Conservation (phyloP, 2,113 vertebrate genomes). For the Numenius arquata region DNA sequence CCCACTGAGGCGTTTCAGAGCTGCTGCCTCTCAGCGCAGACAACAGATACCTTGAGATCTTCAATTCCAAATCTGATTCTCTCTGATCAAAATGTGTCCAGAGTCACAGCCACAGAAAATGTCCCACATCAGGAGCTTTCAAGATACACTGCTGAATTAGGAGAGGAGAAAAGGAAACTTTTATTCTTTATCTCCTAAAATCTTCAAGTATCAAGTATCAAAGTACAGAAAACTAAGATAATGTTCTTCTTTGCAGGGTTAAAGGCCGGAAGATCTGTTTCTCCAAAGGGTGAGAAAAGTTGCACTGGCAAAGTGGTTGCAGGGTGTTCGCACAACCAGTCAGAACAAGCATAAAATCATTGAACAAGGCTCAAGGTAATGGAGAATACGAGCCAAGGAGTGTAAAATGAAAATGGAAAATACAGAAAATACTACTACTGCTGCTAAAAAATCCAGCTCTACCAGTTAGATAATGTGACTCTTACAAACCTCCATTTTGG, state of each 20-base stretch:
- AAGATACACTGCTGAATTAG: neutral
- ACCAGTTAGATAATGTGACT: neutral
- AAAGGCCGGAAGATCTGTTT: neutral
- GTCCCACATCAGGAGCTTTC: neutral
- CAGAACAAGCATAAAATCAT: neutral
- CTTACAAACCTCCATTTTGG: neutral
- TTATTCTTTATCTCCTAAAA: neutral
- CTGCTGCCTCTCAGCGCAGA: neutral
- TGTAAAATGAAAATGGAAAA: neutral
- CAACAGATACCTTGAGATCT: neutral
- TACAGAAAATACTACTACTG: neutral
- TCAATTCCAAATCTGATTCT: neutral
- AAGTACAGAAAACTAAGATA: neutral
- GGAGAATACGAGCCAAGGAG: neutral
- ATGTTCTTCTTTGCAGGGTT: neutral
- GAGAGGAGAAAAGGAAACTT: neutral
- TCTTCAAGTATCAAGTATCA: neutral
- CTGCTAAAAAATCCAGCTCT: neutral
- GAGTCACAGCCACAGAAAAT: neutral
- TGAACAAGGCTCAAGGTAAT: neutral
- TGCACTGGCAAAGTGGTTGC: neutral
- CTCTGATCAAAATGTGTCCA: neutral
- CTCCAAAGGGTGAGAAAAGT: neutral
- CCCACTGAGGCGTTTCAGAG: too few relatives aligned
- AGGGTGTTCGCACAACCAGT: neutral